Conservation (phyloP, 2,888 invertebrate species). For the Erebia aethiops region DNA sequence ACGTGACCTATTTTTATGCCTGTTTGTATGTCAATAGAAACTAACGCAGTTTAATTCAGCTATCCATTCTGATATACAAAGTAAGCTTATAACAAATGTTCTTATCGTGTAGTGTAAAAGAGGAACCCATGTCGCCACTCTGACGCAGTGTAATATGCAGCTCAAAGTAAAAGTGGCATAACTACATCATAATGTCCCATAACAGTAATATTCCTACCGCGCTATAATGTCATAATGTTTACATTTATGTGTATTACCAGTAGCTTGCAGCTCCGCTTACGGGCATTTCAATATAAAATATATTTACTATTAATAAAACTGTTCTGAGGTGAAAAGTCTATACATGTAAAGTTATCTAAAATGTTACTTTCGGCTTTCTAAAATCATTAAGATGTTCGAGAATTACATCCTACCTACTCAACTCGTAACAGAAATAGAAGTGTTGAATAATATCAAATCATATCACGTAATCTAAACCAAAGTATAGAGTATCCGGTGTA, state of each 20-base stretch:
- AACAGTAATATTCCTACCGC: slow-evolving; percentile 32
- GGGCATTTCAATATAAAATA: slow-evolving; percentile 23
- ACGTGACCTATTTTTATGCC: no score
- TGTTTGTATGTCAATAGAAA: no score
- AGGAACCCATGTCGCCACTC: slow-evolving; percentile 26
- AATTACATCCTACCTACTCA: neutral
- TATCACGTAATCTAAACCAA: slow-evolving; percentile 18
- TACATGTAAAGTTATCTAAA: slow-evolving; percentile 1
- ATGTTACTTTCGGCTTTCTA: slow-evolving; percentile 22
- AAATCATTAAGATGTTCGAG: slow-evolving; percentile 16
- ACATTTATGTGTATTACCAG: slow-evolving; percentile 28
- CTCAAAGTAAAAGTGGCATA: slow-evolving; percentile 38
- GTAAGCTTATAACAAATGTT: neutral
- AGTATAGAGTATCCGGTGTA: slow-evolving; percentile 12
- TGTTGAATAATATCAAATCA: slow-evolving; percentile 21
- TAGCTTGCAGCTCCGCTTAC: slow-evolving; percentile 19
- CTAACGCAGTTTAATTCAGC: no score
- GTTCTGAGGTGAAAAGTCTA: slow-evolving; percentile 19
- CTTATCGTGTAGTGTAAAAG: slow-evolving; percentile 14
- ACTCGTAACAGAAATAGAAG: slow-evolving; percentile 9
- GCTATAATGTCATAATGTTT: slow-evolving; percentile 25
- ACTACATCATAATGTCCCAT: slow-evolving; percentile 38
- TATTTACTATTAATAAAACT: slow-evolving; percentile 29
- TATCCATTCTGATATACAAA: neutral
- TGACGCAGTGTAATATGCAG: slow-evolving; percentile 26